These are phyloP conservation scores for Drosophila murphyi DNA, from an alignment of 1,140 invertebrate genomes.

Conservation along the genomic window DNA sequence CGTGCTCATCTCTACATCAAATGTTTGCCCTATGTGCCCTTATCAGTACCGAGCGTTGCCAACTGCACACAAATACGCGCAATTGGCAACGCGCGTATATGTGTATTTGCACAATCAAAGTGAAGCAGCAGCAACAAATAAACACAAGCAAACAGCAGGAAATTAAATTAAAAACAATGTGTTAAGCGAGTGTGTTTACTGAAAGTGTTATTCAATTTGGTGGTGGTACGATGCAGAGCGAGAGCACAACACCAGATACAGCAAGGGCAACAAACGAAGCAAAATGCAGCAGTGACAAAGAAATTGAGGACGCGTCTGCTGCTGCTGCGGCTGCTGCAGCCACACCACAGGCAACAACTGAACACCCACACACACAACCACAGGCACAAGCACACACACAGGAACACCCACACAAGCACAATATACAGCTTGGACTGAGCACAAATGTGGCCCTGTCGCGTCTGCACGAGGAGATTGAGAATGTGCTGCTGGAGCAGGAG, in stretches of 20 bases:
- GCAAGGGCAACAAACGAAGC: constrained; percentile 8
- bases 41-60: constrained; percentile 43
- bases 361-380: too few species aligned
- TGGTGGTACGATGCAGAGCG: constrained; percentile 28
- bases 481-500: constrained; percentile 81
- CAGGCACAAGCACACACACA: not conserved
- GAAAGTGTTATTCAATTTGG: constrained; percentile 4
- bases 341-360: too few species aligned
- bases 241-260: not conserved
- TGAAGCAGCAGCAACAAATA: constrained; percentile 38
- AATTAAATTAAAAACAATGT: constrained; percentile 24
- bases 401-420: constrained; percentile 18
- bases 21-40: constrained; percentile 26
- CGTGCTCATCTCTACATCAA: constrained; percentile 17
- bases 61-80: constrained; percentile 19
- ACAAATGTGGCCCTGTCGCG: constrained; percentile 85
- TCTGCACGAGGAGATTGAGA: constrained; percentile 84
- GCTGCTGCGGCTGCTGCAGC: constrained; percentile 19
- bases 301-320: constrained; percentile 11
- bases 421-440: constrained; percentile 64
- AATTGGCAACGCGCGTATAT: constrained; percentile 37
- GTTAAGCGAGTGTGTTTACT: constrained; percentile 14
- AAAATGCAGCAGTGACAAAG: constrained; percentile 40
- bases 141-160: constrained; percentile 20
- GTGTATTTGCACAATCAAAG: constrained; percentile 44